Evolutionary conservation across 2,888 invertebrate species (phyloP).

Genomic region (Cacoxenus indagator): DNA sequence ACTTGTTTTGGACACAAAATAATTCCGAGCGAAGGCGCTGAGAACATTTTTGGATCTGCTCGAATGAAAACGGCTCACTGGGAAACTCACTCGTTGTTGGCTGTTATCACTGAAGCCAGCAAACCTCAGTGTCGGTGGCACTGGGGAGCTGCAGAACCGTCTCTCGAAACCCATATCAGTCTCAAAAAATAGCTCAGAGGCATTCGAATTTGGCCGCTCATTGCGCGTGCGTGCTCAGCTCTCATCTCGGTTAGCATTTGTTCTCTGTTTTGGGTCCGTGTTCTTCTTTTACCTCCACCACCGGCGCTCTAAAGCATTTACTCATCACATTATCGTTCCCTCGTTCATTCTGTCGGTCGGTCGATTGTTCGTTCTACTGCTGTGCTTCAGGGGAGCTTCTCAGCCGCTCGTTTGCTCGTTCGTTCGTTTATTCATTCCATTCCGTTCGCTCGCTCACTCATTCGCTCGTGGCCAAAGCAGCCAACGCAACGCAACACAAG

Average conservation of each 20-base stretch:
- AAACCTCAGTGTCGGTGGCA: constrained; percentile 16
- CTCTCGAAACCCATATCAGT: background rate
- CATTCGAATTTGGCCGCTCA: background rate
- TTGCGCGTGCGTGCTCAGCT: constrained; percentile 35
- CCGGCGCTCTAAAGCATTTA: no score
- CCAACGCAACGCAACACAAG: background rate
- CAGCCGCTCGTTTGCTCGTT: constrained; percentile 31
- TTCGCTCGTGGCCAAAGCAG: background rate
- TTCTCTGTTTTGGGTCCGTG: constrained; percentile 54
- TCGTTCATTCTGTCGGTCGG: constrained; percentile 28
- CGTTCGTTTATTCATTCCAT: constrained; percentile 5
- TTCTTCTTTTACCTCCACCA: constrained; percentile 23
- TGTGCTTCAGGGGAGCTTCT: constrained; percentile 47
- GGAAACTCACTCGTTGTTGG: background rate
- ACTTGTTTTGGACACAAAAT: background rate
- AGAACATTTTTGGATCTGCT: background rate
- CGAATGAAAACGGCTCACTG: background rate
- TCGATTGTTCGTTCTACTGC: constrained; percentile 24
- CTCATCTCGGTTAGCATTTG: constrained; percentile 42
- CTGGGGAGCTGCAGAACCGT: background rate
- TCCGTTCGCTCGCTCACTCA: background rate
- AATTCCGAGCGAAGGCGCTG: background rate
- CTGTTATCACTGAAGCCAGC: constrained; percentile 40
- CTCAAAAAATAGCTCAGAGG: background rate
- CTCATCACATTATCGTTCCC: no score